phyloP scores from a whole-genome alignment of 2,888 invertebrate species.

The Netelia inedita region DNA sequence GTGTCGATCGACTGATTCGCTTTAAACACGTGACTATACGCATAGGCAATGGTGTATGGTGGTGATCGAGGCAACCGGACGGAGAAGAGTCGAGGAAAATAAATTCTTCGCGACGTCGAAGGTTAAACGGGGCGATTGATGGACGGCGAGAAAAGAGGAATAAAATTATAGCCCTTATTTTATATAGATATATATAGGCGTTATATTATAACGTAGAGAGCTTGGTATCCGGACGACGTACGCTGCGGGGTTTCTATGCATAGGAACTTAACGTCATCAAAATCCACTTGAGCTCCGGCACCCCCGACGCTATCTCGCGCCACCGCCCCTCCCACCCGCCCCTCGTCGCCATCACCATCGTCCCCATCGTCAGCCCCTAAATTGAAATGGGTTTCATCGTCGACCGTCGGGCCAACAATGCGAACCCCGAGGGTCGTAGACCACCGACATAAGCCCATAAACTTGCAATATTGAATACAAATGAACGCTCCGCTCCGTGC shows the following conservation, averaged over 20 bases:
- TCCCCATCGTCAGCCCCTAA: conserved; percentile 72
- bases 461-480: conserved; percentile 85
- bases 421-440: conserved; percentile 66
- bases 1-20: conserved; percentile 62
- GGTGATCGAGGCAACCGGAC: conserved; percentile 3
- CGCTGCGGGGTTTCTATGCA: conserved; percentile 80
- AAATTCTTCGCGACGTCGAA: conserved; percentile 49
- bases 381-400: conserved; percentile 82
- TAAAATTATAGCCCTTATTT: conserved; percentile 16
- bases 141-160: conserved; percentile 18
- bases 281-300: conserved; percentile 81
- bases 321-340: conserved; percentile 14
- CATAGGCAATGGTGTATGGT: not conserved
- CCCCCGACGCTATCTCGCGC: conserved; percentile 65
- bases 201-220: conserved; percentile 16
- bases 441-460: conserved; percentile 83
- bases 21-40: conserved; percentile 43
- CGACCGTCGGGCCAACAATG: conserved; percentile 72
- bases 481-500: conserved; percentile 79
- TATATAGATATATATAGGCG: conserved; percentile 25
- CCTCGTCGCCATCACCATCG: not conserved
- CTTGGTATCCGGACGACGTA: conserved; percentile 46
- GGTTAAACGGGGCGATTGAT: conserved; percentile 48
- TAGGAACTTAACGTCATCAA: conserved; percentile 83
- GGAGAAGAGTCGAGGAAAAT: conserved; percentile 13